Percentiles rank a stretch among this genome's conserved stretches.
phyloP scores from a whole-genome alignment of 2,888 invertebrate species.

The Deilephila elpenor region DNA sequence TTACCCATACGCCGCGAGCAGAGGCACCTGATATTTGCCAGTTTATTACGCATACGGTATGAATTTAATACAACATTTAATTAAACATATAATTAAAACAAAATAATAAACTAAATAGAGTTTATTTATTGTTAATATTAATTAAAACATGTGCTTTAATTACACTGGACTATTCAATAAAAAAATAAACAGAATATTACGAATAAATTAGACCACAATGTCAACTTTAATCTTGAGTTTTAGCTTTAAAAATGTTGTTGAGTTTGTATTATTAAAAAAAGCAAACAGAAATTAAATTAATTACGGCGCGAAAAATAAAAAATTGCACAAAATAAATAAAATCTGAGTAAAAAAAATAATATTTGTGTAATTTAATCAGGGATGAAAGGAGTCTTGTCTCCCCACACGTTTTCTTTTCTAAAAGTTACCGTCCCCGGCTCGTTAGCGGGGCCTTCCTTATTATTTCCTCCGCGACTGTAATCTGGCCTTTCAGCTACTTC shows the following conservation, averaged over 20 bases:
- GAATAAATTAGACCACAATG: background rate
- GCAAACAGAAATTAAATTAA: background rate
- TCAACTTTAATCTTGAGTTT: background rate
- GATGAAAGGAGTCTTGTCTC: slow-evolving; percentile 58
- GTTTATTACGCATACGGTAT: background rate
- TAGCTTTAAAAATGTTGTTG: background rate
- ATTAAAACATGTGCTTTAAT: background rate
- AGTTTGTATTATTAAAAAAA: background rate
- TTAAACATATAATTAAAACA: background rate
- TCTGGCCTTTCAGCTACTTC: slow-evolving; percentile 83
- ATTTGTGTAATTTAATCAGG: slow-evolving; percentile 59
- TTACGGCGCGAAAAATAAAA: background rate
- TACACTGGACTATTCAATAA: no score
- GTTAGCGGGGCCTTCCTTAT: slow-evolving; percentile 79
- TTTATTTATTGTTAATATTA: background rate
- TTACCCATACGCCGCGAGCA: slow-evolving; percentile 44
- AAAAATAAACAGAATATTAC: background rate
- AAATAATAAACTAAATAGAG: background rate
- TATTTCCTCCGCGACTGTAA: slow-evolving; percentile 80
- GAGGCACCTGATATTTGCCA: background rate
- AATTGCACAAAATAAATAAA: slow-evolving; percentile 4
- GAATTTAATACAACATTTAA: background rate
- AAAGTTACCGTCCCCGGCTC: slow-evolving; percentile 73
- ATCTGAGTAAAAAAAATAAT: background rate
- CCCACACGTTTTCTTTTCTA: slow-evolving; percentile 72